Evolutionary conservation across 2,113 vertebrate genomes (phyloP), one percentile per base, ranked within the genome.

Genomic region (Platichthys flesus): DNA sequence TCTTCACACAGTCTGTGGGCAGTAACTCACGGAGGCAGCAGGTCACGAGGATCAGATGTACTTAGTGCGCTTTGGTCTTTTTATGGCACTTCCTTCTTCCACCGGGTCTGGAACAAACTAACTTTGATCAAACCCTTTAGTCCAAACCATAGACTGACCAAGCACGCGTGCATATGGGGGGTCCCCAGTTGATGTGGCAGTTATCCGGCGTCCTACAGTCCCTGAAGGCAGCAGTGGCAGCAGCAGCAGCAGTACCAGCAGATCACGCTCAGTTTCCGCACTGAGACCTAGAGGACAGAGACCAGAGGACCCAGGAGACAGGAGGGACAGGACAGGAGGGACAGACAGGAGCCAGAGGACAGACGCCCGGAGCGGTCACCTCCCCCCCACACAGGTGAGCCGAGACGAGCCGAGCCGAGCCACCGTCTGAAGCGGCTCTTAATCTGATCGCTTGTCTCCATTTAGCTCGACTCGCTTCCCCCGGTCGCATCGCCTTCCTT

Each of bases 171-270:
- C 28, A 31, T 7, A 31, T 31, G 28, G 28, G 28, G 28, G 28
- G 28, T 31, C 28, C 28, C 5, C 40, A 42, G 56, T 14, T 26
- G 4, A n/a, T n/a, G 26, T 47, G 8, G 28, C 3, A 2, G 0
- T 2, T n/a, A 1, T 28, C 6, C 8, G 1, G 37, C 71, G 9
- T 82, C 74, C 69, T 62, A 81, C 47, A 13, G 82, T 2, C 8
- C 52, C 0, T 90, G 85, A 90, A 92, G 0, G 84, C 86, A 78
- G 5, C 88, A 52, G 21, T 67, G 21, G 9, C 57, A 37, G 31
- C 61, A 61, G 20, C 24, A 28, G 28, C 28, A 31, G 28, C 31
- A 31, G 31, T 7, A 61, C 23, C 62, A 26, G 74, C 70, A 67
- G 9, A 52, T n/a, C 14, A 55, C 3, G 60, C n/a, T 28, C 74